These are phyloP conservation scores for Megaceryle maxima DNA, from an alignment of 2,113 vertebrate species.

Conservation along the genomic window DNA sequence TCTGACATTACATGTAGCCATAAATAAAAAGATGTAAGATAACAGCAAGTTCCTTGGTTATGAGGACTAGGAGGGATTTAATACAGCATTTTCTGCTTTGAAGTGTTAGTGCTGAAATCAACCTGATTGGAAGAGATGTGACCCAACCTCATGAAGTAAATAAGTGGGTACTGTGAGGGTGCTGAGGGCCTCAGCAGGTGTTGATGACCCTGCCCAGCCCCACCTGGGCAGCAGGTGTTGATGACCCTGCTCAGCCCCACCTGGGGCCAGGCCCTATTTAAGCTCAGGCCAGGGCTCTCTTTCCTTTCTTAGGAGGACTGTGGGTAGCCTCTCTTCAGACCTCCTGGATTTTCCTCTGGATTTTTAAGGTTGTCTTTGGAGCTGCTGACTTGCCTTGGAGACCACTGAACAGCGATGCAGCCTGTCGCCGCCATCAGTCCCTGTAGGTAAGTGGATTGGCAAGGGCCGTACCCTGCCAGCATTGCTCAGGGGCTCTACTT, in stretches of 20 bases:
- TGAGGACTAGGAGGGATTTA: not conserved
- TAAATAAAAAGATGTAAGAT: not conserved
- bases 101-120: not conserved
- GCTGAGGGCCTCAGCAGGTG: not conserved
- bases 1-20: not conserved
- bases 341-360: rapidly evolving
- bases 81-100: not conserved
- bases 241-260: not conserved
- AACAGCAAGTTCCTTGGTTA: not conserved
- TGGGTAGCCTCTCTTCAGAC: rapidly evolving
- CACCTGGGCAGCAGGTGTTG: not conserved
- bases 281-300: rapidly evolving
- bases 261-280: not conserved
- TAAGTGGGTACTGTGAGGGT: not conserved
- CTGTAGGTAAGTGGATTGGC: rapidly evolving
- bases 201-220: not conserved
- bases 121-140: not conserved
- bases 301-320: rapidly evolving
- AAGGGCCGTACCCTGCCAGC: rapidly evolving
- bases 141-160: not conserved
- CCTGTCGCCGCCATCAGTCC: rapidly evolving
- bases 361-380: rapidly evolving
- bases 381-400: rapidly evolving
- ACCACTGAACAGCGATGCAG: rapidly evolving
- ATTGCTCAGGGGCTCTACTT: rapidly evolving